Base-by-base conservation (phyloP, 2,113 vertebrate species). In the Psilopsiagon aurifrons region DNA sequence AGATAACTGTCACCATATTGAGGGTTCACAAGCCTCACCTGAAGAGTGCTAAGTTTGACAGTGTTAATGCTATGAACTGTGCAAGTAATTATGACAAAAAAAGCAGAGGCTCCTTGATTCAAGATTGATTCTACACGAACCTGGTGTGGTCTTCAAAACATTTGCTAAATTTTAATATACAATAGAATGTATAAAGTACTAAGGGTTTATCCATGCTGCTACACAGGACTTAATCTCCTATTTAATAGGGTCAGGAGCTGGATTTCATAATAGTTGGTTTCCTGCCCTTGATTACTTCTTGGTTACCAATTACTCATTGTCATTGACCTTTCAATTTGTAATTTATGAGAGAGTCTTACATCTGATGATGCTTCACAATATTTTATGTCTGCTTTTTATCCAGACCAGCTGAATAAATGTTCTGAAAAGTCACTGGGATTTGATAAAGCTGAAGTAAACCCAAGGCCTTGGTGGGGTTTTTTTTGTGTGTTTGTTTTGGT, bases 351-450 rank as follows among this genome's bases (percentile, higher is more conserved):
- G 73, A 91, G 54, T 86, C 75, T 96, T 94, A 85, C 14, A 74
- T 93, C 64, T 90, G 84, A 88, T 82, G 76, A 92, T 83, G 70
- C 75, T 94, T 96, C 63, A 91, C 78, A 96, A 95, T 95, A 71
- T 88, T 91, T 87, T 81, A 76, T 55, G 71, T 88, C 78, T 83
- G 67, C 35, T 86, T 88, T 95, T 95, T 92, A 95, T 96, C 89
- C 95, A 83, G 80, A 39, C 46, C 96, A 96, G 95, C 97, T 97
- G 95, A 94, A 90, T 93, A 97, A 96, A 96, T 80, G 51, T 95
- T 96, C 77, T 73, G 69, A 62, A 96, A 97, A 81, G 74, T 89
- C 55, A 28, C 62, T 86, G 75, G 78, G 95, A 94, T 97, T 96
- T 95, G 39, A 92, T 92, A 91, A 80, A 91, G 59, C 63, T 85